Evolutionary conservation across 2,113 vertebrate species (phyloP), one percentile per base, ranked within the genome.

Genomic region (Hippopotamus amphibius): DNA sequence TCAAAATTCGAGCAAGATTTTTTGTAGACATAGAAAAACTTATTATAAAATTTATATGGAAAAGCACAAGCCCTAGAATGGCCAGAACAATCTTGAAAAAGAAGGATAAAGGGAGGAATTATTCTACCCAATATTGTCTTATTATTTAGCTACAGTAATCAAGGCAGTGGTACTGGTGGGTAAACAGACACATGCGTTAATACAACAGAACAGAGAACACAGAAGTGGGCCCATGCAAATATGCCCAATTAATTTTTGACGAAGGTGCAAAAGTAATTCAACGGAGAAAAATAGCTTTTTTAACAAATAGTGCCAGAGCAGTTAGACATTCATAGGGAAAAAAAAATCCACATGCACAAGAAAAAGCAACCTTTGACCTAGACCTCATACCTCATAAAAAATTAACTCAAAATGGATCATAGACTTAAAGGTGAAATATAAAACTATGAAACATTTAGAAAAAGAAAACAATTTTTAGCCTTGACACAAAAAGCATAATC

Each of bases 21-120:
- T 96, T 76, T 85, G 24, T 63, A 81, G 21, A 87, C 22, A 66
- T 33, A 87, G 26, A 87, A 1, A 87, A 86, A 76, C 28, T 46
- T 88, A 90, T 74, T 87, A 12, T 83, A 87, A 94, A 94, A 88
- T 74, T 30, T 80, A 90, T 80, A 69, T 59, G n/a, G 37, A 95
- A 92, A 90, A 74, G 1, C 43, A 90, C 11, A 95, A 91, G 22
- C 17, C 68, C 69, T 86, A 63, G 21, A 92, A 46, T 41, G 84
- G 69, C 19, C 61, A 92, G 41, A 12, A 57, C 15, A 88, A 59
- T 61, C 79, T 84, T 87, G 82, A 91, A 57, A 41, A 93, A 68
- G 59, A 84, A 92, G 16, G 9, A 41, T 79, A 92, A 94, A 83
- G 71, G 30, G 63, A 95, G n/a, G 55, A 87, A 61, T 43, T 22